Evolutionary conservation across 2,113 vertebrate species (phyloP).

Genomic region (Ceyx margarethae): DNA sequence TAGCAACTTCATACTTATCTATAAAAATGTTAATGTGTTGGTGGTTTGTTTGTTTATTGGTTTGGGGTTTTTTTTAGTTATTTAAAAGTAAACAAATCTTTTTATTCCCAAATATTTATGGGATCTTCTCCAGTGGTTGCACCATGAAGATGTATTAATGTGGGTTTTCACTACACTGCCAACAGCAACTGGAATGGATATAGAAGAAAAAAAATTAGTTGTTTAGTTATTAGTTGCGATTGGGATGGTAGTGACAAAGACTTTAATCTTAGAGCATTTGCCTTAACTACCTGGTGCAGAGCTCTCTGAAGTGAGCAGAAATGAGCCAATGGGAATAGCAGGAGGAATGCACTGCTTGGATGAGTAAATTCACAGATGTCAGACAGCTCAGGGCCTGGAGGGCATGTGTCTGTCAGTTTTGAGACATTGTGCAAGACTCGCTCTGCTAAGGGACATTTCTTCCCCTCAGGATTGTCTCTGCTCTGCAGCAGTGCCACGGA

Average conservation of each 20-base stretch:
- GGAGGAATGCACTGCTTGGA: no score
- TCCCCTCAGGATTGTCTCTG: no score
- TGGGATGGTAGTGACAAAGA: not conserved
- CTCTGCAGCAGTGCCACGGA: no score
- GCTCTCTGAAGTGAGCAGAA: not conserved
- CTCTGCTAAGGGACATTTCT: no score
- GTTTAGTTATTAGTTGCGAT: not conserved
- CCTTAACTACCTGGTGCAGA: not conserved
- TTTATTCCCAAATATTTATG: not conserved
- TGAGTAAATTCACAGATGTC: no score
- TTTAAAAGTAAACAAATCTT: not conserved
- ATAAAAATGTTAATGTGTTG: not conserved
- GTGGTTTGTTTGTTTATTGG: no score
- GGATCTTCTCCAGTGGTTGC: not conserved
- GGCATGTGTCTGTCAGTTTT: no score
- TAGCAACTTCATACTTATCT: not conserved
- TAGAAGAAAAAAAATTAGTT: not conserved
- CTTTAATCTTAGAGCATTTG: not conserved
- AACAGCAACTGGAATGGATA: not conserved
- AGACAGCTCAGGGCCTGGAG: no score
- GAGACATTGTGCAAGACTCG: no score
- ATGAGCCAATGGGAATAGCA: no score
- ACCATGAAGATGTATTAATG: not conserved
- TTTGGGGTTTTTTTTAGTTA: no score
- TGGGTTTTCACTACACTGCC: not conserved